These are phyloP conservation scores for Lamprologus callipterus DNA, from an alignment of 2,113 vertebrate species.

Conservation along the genomic window DNA sequence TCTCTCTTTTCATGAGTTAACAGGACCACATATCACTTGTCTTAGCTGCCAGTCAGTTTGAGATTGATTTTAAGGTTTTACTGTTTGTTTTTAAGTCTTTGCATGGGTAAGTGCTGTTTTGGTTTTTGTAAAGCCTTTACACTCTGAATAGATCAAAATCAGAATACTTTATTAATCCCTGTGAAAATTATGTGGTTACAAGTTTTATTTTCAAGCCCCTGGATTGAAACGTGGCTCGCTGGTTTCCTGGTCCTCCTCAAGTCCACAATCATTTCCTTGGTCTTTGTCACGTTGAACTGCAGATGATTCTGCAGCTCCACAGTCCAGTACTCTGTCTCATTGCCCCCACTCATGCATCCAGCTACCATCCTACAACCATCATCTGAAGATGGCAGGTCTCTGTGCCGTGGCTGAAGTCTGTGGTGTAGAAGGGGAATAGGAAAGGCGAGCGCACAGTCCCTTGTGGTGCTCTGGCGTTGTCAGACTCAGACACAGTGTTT, in stretches of 20 bases:
- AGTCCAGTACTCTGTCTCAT: neutral
- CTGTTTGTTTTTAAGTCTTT: neutral
- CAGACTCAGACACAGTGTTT: rapidly evolving
- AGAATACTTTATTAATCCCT: neutral
- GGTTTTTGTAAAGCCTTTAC: neutral
- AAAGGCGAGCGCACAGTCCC: rapidly evolving
- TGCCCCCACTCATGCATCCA: neutral
- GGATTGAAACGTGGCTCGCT: neutral
- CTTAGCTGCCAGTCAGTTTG: neutral
- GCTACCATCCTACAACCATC: neutral
- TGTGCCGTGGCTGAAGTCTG: neutral
- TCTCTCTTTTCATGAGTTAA: rapidly evolving
- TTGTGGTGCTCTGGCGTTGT: neutral
- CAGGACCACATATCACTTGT: neutral
- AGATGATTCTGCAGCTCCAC: neutral
- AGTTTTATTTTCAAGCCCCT: neutral
- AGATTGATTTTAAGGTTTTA: neutral
- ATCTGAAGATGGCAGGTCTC: neutral
- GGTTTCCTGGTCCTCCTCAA: neutral
- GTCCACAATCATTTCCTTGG: neutral
- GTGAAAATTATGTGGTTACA: neutral
- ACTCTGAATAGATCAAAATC: neutral
- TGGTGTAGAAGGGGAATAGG: neutral
- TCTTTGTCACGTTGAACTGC: neutral
- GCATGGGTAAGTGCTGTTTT: neutral